Conservation (phyloP, 2,797 vertebrate genomes). For the Alfaro cultratus region DNA sequence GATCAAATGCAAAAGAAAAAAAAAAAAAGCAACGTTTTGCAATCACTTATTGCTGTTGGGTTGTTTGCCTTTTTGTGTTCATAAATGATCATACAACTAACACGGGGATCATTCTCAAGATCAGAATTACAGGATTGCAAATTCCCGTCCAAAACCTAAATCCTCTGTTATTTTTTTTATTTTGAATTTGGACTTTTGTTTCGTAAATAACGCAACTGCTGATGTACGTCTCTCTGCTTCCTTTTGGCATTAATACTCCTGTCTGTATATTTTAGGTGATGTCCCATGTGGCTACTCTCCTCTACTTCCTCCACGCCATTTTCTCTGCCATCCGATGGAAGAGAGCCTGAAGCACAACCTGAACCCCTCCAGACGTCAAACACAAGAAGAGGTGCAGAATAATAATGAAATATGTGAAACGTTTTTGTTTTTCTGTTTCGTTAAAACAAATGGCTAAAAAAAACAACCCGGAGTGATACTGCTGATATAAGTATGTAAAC, state of each 20-base stretch:
- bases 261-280: slow-evolving; percentile 68
- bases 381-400: slow-evolving; percentile 4
- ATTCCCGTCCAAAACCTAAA: background rate
- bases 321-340: slow-evolving; percentile 77
- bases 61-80: background rate
- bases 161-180: background rate
- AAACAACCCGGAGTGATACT: background rate
- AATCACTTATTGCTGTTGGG: background rate
- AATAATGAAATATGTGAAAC: background rate
- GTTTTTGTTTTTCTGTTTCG: background rate
- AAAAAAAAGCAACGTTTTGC: background rate
- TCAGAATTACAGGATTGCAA: background rate
- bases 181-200: background rate
- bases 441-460: background rate
- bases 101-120: background rate
- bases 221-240: background rate
- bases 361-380: background rate
- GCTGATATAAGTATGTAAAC: background rate
- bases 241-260: background rate
- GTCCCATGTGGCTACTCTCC: slow-evolving; percentile 68
- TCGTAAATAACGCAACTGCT: background rate
- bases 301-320: slow-evolving; percentile 77
- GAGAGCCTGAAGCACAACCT: slow-evolving; percentile 48
- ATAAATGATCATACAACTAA: background rate
- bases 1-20: background rate